A percentile compares a stretch with the other conserved stretches of the same genome.
Evolutionary conservation across 2,797 vertebrate species (phyloP).

Genomic region (Notoglanidium macrostoma): DNA sequence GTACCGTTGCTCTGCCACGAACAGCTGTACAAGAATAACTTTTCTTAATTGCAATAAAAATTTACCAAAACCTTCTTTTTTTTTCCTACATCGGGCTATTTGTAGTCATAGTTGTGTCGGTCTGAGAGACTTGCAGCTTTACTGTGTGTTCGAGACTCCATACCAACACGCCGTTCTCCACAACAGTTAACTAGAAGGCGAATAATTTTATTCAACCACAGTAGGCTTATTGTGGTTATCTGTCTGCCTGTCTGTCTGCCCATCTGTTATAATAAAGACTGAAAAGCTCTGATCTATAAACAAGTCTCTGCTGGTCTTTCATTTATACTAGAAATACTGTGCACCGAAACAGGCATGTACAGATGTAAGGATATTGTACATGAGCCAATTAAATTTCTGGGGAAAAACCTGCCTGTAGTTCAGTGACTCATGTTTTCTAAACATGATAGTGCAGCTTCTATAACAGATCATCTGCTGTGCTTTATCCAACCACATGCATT

Average conservation of each 20-base stretch:
- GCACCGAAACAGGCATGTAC: background rate
- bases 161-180: background rate
- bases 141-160: background rate
- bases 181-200: background rate
- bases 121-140: background rate
- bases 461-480: background rate
- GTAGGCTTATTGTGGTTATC: background rate
- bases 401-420: background rate
- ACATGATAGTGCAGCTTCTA: slow-evolving; percentile 6
- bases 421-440: background rate
- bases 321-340: background rate
- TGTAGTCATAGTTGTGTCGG: background rate
- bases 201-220: slow-evolving; percentile 3
- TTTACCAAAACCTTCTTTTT: background rate
- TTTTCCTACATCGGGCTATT: background rate
- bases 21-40: background rate
- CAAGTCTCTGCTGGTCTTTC: background rate
- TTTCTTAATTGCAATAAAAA: background rate
- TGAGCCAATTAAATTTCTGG: background rate
- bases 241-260: background rate
- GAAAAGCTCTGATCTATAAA: background rate
- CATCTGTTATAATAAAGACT: background rate
- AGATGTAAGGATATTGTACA: background rate
- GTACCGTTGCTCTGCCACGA: background rate
- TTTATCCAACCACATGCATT: background rate